These are phyloP conservation scores for Isurus oxyrinchus DNA, from an alignment of 2,113 vertebrate genomes.

Conservation along the genomic window DNA sequence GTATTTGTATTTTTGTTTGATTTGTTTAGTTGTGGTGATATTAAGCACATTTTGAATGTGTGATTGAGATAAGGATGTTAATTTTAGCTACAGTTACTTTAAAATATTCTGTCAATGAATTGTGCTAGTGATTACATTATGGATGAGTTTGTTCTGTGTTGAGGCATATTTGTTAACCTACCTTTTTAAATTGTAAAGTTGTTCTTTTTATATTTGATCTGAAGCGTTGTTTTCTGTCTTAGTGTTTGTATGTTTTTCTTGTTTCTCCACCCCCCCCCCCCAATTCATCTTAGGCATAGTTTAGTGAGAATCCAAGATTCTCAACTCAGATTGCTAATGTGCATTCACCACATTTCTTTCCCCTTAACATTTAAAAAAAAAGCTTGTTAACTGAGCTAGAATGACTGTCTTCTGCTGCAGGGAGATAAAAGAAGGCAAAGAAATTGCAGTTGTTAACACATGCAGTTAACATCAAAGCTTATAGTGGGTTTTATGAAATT, in stretches of 20 bases:
- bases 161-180: conserved; percentile 6
- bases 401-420: neutral
- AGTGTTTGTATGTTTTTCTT: conserved; percentile 13
- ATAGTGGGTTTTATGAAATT: neutral
- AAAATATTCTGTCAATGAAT: conserved; percentile 17
- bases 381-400: neutral
- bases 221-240: neutral
- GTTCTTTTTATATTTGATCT: conserved; percentile 18
- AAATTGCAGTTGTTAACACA: neutral
- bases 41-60: conserved; percentile 27
- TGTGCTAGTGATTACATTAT: conserved; percentile 16
- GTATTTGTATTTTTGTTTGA: conserved; percentile 26
- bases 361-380: neutral
- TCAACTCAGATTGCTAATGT: neutral
- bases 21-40: conserved; percentile 20
- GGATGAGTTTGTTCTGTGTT: conserved; percentile 26
- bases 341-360: neutral
- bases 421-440: neutral
- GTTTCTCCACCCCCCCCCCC: neutral
- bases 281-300: neutral
- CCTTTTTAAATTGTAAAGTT: neutral
- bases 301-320: neutral
- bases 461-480: neutral
- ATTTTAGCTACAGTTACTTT: conserved; percentile 27
- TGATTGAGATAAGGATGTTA: neutral